Evolutionary conservation across 2,113 vertebrate species (phyloP), one percentile per base, ranked within the genome.

Genomic region (Corythoichthys haematopterus): DNA sequence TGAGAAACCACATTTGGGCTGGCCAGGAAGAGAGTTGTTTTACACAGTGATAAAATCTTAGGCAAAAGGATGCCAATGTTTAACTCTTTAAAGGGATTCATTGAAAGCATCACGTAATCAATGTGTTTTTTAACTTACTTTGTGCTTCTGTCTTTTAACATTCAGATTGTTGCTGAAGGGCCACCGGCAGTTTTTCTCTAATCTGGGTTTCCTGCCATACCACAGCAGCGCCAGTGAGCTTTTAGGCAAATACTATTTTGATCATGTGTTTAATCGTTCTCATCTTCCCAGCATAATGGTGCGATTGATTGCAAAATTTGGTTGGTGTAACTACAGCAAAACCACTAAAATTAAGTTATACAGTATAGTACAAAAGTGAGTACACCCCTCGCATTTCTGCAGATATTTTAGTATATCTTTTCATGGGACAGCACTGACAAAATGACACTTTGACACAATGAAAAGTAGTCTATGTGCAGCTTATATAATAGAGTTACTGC

Each of bases 1-100:
- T 16, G 35, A 28, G 46, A 63, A 74, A 33, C 68, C 10, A 13
- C 37, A 37, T 14, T 9, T 35, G 63, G 58, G 45, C 40, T 36
- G 51, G 82, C 70, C 82, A 85, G 84, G 87, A 88, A 86, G 66
- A 60, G 35, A 58, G 47, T 50, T 38, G 56, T 74, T 82, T 70
- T 75, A 63, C 59, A 48, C 40, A 2, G 35, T 53, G 84, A 88
- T 88, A 84, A 65, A 67, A 85, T 87, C 82, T 84, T 61, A 56
- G 35, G 60, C 61, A 43, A 58, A 43, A 70, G 78, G 81, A 68
- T 46, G 82, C 83, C 64, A 78, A 84, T 80, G 82, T 87, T 85
- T 81, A 83, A 84, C 85, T 79, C 47, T 38, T 50, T 33, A 5
- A 66, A 69, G 69, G 69, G 72, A 74, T 48, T 60, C n/a, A 57